Base-by-base conservation (phyloP, 2,888 invertebrate species). In the Strigamia transsilvanica region DNA sequence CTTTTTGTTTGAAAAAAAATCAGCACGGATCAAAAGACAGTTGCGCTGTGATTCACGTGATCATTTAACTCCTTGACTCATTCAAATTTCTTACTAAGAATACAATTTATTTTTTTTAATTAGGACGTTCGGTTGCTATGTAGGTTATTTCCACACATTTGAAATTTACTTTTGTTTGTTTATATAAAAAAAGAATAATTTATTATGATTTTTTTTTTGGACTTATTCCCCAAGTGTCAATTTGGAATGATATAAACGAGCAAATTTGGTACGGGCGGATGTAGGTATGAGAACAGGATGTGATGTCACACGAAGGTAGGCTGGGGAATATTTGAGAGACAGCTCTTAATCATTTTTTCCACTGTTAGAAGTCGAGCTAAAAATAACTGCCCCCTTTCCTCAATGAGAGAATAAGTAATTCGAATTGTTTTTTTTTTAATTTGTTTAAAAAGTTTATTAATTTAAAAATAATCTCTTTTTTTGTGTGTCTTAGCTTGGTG, bases 291-390 rank as follows among this genome's bases (percentile, higher is more conserved):
- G 73, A 73, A 73, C 27, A 73, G 73, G 73, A 73, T 73, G 73
- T 73, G 73, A 73, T 73, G 73, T 73, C 73, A 73, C n/a, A 18
- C 32, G 73, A 73, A 73, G 73, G 73, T 73, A 32, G 73, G 73
- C 27, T 73, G 73, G 32, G 73, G 73, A 73, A 73, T 73, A 73
- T 73, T 73, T 73, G 73, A 73, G 73, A 73, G 73, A 73, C 73
- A 73, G 73, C 73, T 73, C 73, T 73, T 73, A 73, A 73, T 73
- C 73, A 73, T 56, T 56, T 56, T 32, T 73, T 73, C 73, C n/a
- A 73, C 5, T 15, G 21, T 66, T 46, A 46, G 61, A 18, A 66
- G 61, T 66, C 3, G 15, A 12, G 32, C 73, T 73, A 73, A 73
- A 73, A 73, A 73, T 73, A 73, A 73, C 73, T 73, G 73, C 27